Evolutionary conservation across 2,888 invertebrate species (phyloP).

Genomic region (Buathra laborator): DNA sequence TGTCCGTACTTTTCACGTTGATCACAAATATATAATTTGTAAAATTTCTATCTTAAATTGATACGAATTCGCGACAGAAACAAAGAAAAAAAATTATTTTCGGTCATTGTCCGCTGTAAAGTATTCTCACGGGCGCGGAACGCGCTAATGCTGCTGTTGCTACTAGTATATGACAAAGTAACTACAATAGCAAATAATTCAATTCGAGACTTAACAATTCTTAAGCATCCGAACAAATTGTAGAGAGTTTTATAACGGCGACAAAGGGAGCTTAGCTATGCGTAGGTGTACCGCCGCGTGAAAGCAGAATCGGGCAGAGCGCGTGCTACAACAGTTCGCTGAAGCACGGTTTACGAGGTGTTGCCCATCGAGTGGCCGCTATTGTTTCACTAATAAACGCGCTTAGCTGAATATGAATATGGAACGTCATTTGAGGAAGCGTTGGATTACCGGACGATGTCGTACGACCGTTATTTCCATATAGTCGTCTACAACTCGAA

Average conservation of each 20-base stretch:
- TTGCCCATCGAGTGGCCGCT: conserved; percentile 78
- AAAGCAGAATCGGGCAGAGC: conserved; percentile 59
- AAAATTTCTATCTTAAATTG: too few relatives aligned
- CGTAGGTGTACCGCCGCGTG: conserved; percentile 9
- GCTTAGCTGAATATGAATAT: conserved; percentile 82
- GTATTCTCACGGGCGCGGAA: too few relatives aligned
- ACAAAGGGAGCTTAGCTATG: conserved; percentile 6
- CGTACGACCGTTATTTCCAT: conserved; percentile 39
- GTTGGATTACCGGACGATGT: conserved; percentile 68
- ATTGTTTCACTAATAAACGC: conserved; percentile 82
- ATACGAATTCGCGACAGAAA: too few relatives aligned
- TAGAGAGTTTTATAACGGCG: neutral
- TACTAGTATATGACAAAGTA: neutral
- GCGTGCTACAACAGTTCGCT: conserved; percentile 70
- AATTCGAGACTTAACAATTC: neutral
- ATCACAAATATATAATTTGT: too few relatives aligned
- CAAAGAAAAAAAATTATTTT: too few relatives aligned
- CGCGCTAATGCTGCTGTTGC: neutral
- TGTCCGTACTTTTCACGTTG: too few relatives aligned
- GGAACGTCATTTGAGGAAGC: conserved; percentile 74
- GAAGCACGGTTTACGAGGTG: conserved; percentile 82
- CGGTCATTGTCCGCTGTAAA: too few relatives aligned
- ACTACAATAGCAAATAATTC: neutral
- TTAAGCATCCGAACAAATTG: conserved; percentile 1
- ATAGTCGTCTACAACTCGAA: neutral